phyloP scores from a whole-genome alignment of 2,797 vertebrate species.

The Acrossocheilus wenchowensis region DNA sequence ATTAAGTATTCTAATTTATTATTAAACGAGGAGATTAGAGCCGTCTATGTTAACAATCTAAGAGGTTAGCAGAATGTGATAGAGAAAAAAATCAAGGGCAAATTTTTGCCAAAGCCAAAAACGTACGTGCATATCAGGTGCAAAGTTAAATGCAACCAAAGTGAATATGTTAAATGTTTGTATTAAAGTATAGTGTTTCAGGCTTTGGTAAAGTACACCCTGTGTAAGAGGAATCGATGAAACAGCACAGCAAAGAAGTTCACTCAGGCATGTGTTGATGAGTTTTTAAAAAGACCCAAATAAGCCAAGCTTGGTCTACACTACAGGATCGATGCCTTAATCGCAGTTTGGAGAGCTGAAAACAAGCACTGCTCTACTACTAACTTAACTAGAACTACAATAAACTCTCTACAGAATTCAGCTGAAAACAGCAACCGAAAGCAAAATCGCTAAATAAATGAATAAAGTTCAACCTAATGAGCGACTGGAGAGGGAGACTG shows the following conservation, averaged over 20 bases:
- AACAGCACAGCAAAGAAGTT: constrained; percentile 13
- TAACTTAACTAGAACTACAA: neutral
- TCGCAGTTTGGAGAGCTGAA: neutral
- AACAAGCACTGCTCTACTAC: neutral
- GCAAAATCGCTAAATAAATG: neutral
- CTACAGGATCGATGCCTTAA: constrained; percentile 24
- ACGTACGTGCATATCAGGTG: neutral
- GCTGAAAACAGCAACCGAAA: neutral
- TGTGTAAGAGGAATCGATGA: neutral
- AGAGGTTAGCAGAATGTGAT: constrained; percentile 3
- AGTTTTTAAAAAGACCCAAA: constrained; percentile 17
- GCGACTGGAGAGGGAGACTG: neutral
- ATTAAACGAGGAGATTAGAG: constrained; percentile 27
- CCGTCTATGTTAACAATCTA: constrained; percentile 26
- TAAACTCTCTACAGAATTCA: neutral
- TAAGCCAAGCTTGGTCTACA: constrained; percentile 33
- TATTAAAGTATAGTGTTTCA: neutral
- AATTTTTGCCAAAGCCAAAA: neutral
- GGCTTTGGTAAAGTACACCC: neutral
- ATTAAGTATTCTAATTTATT: constrained; percentile 23
- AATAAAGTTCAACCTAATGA: neutral
- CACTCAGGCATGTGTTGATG: constrained; percentile 20
- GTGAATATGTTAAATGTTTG: neutral
- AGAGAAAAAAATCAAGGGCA: neutral
- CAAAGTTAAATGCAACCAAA: neutral